A percentile compares a stretch with the other conserved stretches of the same genome.
phyloP scores from a whole-genome alignment of 2,797 vertebrate genomes.

The Adelosebastes latens region DNA sequence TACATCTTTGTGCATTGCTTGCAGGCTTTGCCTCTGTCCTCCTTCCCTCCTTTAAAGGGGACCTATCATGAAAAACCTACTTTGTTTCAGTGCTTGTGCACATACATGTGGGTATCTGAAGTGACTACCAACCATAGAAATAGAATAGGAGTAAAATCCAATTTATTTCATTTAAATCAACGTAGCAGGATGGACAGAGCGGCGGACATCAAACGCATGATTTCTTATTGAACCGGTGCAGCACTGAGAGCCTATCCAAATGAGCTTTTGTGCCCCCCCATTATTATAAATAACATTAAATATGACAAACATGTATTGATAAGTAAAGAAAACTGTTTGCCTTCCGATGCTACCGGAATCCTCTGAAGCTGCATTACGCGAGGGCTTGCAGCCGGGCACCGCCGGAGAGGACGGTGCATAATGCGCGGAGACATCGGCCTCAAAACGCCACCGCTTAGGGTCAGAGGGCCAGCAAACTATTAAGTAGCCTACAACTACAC shows the following conservation, averaged over 20 bases:
- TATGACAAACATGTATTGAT: background rate
- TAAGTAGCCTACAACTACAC: background rate
- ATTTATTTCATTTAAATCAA: too few species aligned
- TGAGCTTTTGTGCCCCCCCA: too few species aligned
- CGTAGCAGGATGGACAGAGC: too few species aligned
- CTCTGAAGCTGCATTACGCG: background rate
- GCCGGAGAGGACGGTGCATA: background rate
- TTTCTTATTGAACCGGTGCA: too few species aligned
- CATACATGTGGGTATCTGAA: too few species aligned
- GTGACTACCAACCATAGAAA: too few species aligned
- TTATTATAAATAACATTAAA: background rate
- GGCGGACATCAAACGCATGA: too few species aligned
- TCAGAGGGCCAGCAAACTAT: background rate
- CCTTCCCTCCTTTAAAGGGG: background rate
- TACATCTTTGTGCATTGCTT: background rate
- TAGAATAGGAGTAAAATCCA: too few species aligned
- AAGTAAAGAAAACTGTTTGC: background rate
- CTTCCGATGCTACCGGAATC: background rate
- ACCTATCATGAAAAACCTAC: too few species aligned
- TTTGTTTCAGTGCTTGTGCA: too few species aligned
- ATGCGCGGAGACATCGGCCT: background rate
- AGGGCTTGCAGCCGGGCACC: background rate
- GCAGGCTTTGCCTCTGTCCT: constrained; percentile 10
- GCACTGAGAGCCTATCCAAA: too few species aligned
- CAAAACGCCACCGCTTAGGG: background rate